phyloP scores from a whole-genome alignment of 2,113 vertebrate species.

The Tyto alba region DNA sequence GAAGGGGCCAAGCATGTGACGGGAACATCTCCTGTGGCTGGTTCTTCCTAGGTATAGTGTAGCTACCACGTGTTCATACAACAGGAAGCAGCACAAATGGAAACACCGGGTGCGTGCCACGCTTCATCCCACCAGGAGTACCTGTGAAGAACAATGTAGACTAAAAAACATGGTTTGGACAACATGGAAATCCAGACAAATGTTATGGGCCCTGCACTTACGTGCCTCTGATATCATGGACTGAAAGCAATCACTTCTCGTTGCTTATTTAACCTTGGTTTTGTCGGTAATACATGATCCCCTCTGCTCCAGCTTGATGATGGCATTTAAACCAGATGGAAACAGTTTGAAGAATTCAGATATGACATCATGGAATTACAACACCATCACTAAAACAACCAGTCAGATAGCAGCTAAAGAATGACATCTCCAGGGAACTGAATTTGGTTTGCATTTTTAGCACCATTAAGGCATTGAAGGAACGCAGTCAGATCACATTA shows the following conservation, averaged over 20 bases:
- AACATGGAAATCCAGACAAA: not conserved
- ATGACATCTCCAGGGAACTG: not conserved
- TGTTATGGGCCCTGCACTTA: not conserved
- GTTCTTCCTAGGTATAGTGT: not conserved
- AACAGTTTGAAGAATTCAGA: slow-evolving; percentile 35
- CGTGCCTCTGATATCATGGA: fast-evolving
- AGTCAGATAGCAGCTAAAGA: not conserved
- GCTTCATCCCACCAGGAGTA: not conserved
- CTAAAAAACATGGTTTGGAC: not conserved
- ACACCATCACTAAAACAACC: not conserved
- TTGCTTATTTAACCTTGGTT: not conserved
- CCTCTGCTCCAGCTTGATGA: not conserved
- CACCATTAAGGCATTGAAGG: not conserved
- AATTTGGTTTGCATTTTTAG: not conserved
- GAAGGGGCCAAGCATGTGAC: not conserved
- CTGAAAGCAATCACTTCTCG: not conserved
- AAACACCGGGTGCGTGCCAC: not conserved
- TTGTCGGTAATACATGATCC: not conserved
- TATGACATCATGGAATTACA: not conserved
- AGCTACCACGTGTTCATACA: fast-evolving
- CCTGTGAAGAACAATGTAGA: not conserved
- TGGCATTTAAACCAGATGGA: slow-evolving; percentile 43
- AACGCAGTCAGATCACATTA: not conserved
- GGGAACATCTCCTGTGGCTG: not conserved
- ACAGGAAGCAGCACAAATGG: not conserved